Conservation (phyloP, 2,888 invertebrate genomes). For the Philhelius pedissequus region DNA sequence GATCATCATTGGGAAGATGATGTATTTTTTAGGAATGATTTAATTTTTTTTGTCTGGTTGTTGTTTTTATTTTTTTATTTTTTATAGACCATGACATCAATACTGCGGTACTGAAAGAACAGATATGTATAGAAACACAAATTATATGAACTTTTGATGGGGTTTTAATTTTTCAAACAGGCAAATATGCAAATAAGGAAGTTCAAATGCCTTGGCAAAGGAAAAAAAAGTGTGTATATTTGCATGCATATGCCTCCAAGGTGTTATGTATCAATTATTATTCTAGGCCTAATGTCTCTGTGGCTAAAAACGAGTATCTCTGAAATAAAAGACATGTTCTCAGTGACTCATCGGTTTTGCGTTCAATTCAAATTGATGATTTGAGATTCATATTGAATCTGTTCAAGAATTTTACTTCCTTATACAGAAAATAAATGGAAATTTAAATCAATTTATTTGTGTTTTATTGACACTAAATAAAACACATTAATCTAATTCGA, state of each 20-base stretch:
- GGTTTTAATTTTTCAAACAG: background rate
- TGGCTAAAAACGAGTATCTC: background rate
- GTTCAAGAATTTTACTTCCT: background rate
- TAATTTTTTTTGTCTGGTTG: background rate
- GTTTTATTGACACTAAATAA: background rate
- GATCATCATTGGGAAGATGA: background rate
- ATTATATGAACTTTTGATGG: background rate
- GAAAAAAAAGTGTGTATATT: background rate
- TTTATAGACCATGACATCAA: constrained; percentile 32
- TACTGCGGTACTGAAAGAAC: background rate
- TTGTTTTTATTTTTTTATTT: background rate
- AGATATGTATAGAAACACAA: background rate
- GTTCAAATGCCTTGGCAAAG: background rate
- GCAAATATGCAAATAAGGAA: constrained; percentile 12
- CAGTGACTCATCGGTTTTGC: background rate
- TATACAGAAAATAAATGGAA: constrained; percentile 20
- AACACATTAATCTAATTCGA: constrained; percentile 5
- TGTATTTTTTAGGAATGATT: background rate
- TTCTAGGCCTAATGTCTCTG: background rate
- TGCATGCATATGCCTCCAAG: background rate
- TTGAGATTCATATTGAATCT: background rate
- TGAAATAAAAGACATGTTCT: background rate
- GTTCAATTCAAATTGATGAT: background rate
- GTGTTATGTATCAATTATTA: background rate
- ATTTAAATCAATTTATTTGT: constrained; percentile 20